Evolutionary conservation across 2,888 invertebrate species (phyloP), one percentile per base, ranked within the genome.

Genomic region (Acanthosoma haemorrhoidale): DNA sequence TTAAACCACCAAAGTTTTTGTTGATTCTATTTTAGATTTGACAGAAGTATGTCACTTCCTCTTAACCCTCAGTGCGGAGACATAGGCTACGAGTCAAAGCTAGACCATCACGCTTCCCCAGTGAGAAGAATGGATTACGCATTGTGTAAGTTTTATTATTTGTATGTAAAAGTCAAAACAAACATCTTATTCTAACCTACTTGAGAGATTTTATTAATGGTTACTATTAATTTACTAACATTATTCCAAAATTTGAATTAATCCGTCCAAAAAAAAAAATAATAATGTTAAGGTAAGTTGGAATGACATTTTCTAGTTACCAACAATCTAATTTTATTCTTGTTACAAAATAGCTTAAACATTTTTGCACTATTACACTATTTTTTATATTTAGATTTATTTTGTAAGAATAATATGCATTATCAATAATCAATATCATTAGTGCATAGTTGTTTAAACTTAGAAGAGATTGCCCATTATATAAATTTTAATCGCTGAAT

Each of bases 121-220:
- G 80, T 84, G 75, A 84, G 90, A 75, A 88, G 90, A 80, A 91
- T 91, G 89, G 92, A 92, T 79, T 87, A 91, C 79, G 89, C 91
- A 73, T 83, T 92, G 79, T 92, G 92, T 92, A 88, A 92, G 66
- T 43, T 21, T n/a, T n/a, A n/a, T n/a, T n/a, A n/a, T n/a, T n/a
- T n/a, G n/a, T n/a, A n/a, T n/a, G n/a, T n/a, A n/a, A n/a, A n/a
- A n/a, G n/a, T n/a, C n/a, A n/a, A n/a, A n/a, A n/a, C n/a, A n/a
- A n/a, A n/a, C n/a, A n/a, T n/a, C n/a, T n/a, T n/a, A 21, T 21
- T 21, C 18, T 21, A 21, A 43, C 11, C 43, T 43, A 21, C 25
- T 43, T 43, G 21, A 21, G 21, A n/a, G n/a, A n/a, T n/a, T n/a
- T n/a, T n/a, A n/a, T n/a, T n/a, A n/a, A n/a, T n/a, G n/a, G n/a